A percentile compares a stretch with the other conserved stretches of the same genome.
Evolutionary conservation across 2,888 invertebrate species (phyloP).

Genomic region (Luffia ferchaultella): DNA sequence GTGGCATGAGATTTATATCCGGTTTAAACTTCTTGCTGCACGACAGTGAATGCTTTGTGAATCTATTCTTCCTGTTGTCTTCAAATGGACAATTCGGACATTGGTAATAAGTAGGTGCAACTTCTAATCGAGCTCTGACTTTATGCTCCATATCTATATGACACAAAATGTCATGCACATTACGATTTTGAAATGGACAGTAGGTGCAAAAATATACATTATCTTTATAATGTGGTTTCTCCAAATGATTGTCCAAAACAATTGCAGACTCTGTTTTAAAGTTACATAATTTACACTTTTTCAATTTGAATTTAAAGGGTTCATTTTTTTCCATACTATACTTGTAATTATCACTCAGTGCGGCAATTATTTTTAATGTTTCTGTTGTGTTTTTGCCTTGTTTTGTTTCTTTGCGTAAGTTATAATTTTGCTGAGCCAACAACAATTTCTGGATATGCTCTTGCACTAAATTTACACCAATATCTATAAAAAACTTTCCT

Average conservation of each 20-base stretch:
- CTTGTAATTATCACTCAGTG: slow-evolving; percentile 86
- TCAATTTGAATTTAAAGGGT: slow-evolving; percentile 79
- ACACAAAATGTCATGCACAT: slow-evolving; percentile 88
- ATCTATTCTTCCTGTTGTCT: slow-evolving; percentile 91
- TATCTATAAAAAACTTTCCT: slow-evolving; percentile 92
- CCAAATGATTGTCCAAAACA: slow-evolving; percentile 89
- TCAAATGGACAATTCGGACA: slow-evolving; percentile 96
- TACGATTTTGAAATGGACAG: slow-evolving; percentile 84
- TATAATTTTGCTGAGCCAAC: slow-evolving; percentile 86
- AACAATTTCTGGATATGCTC: slow-evolving; percentile 94
- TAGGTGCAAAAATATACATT: slow-evolving; percentile 89
- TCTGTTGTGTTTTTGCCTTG: slow-evolving; percentile 71
- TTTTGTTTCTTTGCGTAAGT: slow-evolving; percentile 76
- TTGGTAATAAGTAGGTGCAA: slow-evolving; percentile 90
- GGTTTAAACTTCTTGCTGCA: slow-evolving; percentile 93
- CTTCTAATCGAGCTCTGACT: slow-evolving; percentile 85
- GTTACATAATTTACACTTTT: slow-evolving; percentile 89
- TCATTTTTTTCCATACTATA: slow-evolving; percentile 89
- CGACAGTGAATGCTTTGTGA: slow-evolving; percentile 87
- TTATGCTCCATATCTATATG: slow-evolving; percentile 96
- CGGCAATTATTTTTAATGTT: slow-evolving; percentile 83
- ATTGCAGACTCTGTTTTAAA: slow-evolving; percentile 90
- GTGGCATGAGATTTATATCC: slow-evolving; percentile 86
- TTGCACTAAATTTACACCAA: slow-evolving; percentile 91
- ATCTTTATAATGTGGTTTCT: slow-evolving; percentile 91